A percentile compares a stretch with the other conserved stretches of the same genome.
These are phyloP conservation scores for Stomorhina lunata DNA, from an alignment of 2,888 invertebrate species.

Conservation along the genomic window DNA sequence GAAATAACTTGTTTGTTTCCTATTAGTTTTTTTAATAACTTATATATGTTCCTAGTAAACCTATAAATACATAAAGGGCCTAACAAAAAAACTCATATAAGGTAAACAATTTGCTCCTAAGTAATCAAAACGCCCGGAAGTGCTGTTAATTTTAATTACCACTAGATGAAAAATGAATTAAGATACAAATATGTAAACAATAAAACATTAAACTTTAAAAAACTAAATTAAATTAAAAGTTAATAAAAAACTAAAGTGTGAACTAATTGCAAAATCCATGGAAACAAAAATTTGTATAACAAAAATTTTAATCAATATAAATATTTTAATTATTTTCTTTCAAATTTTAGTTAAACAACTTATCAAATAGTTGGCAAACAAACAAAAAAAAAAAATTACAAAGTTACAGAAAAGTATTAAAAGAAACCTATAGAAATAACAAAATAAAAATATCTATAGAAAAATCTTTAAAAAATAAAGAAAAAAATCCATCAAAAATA, in stretches of 20 bases:
- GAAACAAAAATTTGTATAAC: neutral
- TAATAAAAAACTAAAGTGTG: neutral
- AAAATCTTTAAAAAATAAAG: too few relatives aligned
- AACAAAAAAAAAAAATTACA: neutral
- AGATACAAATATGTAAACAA: neutral
- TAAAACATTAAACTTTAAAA: neutral
- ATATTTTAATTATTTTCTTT: constrained; percentile 13
- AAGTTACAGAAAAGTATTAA: neutral
- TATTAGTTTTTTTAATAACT: too few relatives aligned
- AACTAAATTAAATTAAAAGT: neutral
- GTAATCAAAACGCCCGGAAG: too few relatives aligned
- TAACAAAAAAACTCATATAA: too few relatives aligned
- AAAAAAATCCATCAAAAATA: neutral
- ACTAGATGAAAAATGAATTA: neutral
- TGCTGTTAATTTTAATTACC: too few relatives aligned
- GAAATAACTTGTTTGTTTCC: too few relatives aligned
- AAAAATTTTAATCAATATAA: constrained; percentile 6
- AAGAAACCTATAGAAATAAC: neutral
- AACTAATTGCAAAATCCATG: neutral
- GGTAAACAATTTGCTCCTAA: too few relatives aligned
- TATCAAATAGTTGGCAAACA: constrained; percentile 47
- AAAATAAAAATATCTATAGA: neutral
- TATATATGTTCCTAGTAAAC: too few relatives aligned
- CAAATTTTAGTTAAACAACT: constrained; percentile 52
- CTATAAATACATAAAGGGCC: too few relatives aligned